Percentiles rank a stretch among this genome's conserved stretches.
phyloP scores from a whole-genome alignment of 2,888 invertebrate genomes.

The Drosophila mettleri region DNA sequence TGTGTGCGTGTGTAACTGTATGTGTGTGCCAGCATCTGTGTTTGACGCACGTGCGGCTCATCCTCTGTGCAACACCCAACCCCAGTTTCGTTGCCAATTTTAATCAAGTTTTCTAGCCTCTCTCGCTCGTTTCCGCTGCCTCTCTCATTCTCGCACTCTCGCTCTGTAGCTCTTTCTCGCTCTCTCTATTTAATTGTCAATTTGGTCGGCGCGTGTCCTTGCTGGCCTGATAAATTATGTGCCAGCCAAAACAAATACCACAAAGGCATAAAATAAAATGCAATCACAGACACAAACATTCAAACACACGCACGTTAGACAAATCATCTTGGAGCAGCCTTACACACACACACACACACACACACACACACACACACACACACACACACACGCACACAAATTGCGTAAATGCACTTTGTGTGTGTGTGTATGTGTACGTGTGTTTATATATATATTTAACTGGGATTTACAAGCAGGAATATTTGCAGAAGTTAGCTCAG shows the following conservation, averaged over 20 bases:
- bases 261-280: constrained; percentile 56
- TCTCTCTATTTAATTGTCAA: constrained; percentile 75
- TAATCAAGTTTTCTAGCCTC: constrained; percentile 75
- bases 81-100: constrained; percentile 56
- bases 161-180: constrained; percentile 39
- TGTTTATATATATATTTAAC: constrained; percentile 6
- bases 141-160: constrained; percentile 38
- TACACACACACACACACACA: constrained; percentile 6
- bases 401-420: constrained; percentile 38
- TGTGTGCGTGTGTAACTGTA: constrained; percentile 6
- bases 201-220: constrained; percentile 65
- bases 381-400: constrained; percentile 12
- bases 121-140: too few relatives aligned
- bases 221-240: constrained; percentile 67
- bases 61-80: constrained; percentile 18
- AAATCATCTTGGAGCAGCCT: constrained; percentile 27
- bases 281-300: constrained; percentile 45
- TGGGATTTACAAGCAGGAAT: constrained; percentile 32
- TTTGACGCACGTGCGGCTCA: constrained; percentile 67
- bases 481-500: constrained; percentile 42
- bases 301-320: constrained; percentile 20
- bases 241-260: constrained; percentile 55
- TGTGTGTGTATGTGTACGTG: not conserved
- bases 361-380: constrained; percentile 11
- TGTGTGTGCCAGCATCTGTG: constrained; percentile 55